These are phyloP conservation scores for Dryobota labecula DNA, from an alignment of 2,888 invertebrate species.

Conservation along the genomic window DNA sequence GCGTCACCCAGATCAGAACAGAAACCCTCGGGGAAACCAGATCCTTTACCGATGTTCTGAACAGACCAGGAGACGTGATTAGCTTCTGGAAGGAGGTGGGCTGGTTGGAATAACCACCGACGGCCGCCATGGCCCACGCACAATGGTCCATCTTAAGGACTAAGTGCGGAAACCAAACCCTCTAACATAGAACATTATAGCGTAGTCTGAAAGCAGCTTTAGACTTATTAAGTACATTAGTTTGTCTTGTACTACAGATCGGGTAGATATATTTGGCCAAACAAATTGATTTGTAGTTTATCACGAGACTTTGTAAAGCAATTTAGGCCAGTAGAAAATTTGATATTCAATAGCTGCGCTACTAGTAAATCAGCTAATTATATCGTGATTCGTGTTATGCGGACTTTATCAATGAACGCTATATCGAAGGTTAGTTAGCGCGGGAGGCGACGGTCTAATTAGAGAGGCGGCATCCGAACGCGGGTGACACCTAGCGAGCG, in stretches of 20 bases:
- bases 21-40: too few relatives aligned
- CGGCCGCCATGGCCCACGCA: too few relatives aligned
- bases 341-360: conserved; percentile 21
- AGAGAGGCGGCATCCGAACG: conserved; percentile 34
- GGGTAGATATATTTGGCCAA: neutral
- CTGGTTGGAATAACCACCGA: too few relatives aligned
- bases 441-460: conserved; percentile 73
- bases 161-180: too few relatives aligned
- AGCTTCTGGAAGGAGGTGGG: too few relatives aligned
- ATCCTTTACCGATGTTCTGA: too few relatives aligned
- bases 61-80: too few relatives aligned
- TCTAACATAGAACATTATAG: too few relatives aligned
- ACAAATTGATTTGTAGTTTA: neutral
- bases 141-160: too few relatives aligned
- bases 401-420: conserved; percentile 67
- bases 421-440: conserved; percentile 56
- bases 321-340: neutral
- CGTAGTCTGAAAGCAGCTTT: too few relatives aligned
- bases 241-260: neutral
- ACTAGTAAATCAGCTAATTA: conserved; percentile 27
- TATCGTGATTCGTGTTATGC: conserved; percentile 35
- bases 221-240: neutral
- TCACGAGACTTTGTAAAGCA: neutral
- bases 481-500: conserved; percentile 26
- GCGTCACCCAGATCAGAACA: too few relatives aligned